Conservation (phyloP, 2,888 invertebrate species). For the Charanyca ferruginea region DNA sequence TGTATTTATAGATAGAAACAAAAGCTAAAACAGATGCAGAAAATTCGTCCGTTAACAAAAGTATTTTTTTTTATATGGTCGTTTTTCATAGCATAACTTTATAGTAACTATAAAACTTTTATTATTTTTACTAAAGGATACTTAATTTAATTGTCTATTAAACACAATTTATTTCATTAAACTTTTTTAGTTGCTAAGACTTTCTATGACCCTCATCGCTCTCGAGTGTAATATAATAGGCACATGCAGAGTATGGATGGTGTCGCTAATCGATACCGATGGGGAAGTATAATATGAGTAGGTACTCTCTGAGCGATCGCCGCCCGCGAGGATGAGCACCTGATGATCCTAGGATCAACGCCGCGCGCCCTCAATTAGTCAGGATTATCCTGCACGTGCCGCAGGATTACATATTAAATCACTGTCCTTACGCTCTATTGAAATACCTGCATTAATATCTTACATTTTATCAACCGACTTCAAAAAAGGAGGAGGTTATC, state of each 20-base stretch:
- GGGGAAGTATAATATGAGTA: neutral
- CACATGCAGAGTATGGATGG: neutral
- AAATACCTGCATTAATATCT: constrained; percentile 63
- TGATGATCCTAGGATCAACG: constrained; percentile 85
- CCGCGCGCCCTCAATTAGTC: constrained; percentile 85
- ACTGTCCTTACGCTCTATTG: constrained; percentile 62
- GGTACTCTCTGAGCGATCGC: constrained; percentile 35
- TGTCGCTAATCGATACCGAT: neutral
- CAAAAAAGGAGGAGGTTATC: too few species aligned
- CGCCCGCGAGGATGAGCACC: constrained; percentile 76
- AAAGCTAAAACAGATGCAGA: too few species aligned
- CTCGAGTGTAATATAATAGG: neutral
- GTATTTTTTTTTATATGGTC: too few species aligned
- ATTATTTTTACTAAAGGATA: too few species aligned
- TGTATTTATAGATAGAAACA: too few species aligned
- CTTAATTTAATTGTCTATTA: too few species aligned
- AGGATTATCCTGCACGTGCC: constrained; percentile 89
- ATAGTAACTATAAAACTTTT: too few species aligned
- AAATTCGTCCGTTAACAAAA: too few species aligned
- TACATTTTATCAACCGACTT: constrained; percentile 63
- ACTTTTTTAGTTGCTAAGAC: too few species aligned
- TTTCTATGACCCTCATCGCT: too few species aligned
- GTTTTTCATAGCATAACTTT: too few species aligned
- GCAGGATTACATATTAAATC: constrained; percentile 72
- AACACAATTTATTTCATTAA: too few species aligned